Percentiles rank a stretch among this genome's conserved stretches.
These are phyloP conservation scores for Phylloscopus trochiloides DNA, from an alignment of 2,113 vertebrate genomes.

Conservation along the genomic window DNA sequence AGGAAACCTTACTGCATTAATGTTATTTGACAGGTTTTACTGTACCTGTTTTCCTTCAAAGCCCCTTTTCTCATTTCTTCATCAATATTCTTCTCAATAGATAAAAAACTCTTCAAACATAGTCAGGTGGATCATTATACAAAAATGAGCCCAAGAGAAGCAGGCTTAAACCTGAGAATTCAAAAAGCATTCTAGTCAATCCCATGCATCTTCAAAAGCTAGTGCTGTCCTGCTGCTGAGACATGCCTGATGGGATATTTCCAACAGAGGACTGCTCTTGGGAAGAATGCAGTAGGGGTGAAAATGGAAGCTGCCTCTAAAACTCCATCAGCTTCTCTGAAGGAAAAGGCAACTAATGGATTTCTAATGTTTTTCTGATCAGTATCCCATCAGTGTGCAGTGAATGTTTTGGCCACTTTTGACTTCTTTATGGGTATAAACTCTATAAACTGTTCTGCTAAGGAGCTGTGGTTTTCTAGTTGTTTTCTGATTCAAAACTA, in stretches of 20 bases:
- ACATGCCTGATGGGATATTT: neutral
- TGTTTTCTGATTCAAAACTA: neutral
- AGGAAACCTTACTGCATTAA: neutral
- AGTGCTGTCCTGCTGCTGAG: neutral
- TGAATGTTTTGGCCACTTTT: neutral
- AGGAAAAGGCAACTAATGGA: neutral
- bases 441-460: neutral
- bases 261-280: neutral
- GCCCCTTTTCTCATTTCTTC: neutral
- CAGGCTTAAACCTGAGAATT: neutral
- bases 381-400: neutral
- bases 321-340: neutral
- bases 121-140: neutral
- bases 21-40: constrained; percentile 10
- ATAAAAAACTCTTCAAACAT: neutral
- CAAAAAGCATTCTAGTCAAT: neutral
- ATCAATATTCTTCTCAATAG: neutral
- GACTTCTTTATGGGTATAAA: neutral
- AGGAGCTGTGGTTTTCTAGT: neutral
- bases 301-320: neutral
- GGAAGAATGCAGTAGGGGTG: rapidly evolving
- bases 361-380: neutral
- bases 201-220: neutral
- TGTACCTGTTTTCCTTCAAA: constrained; percentile 18
- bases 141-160: neutral